These are phyloP conservation scores for Pseudomugil tenellus DNA, from an alignment of 2,797 vertebrate species.

Conservation along the genomic window DNA sequence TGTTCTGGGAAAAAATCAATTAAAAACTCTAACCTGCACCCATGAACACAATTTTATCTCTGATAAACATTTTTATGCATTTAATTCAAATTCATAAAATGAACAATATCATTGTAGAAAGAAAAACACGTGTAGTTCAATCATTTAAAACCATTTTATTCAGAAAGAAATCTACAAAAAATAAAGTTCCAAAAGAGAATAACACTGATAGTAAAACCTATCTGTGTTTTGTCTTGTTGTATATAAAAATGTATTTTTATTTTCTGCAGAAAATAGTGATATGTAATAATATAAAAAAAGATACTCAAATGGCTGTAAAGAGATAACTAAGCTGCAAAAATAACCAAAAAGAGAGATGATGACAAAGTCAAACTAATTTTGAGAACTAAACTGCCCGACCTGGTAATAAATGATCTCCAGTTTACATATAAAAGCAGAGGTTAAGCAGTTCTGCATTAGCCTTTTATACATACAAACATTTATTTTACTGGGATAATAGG, in stretches of 20 bases:
- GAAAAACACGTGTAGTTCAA: constrained; percentile 24
- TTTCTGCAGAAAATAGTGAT: constrained; percentile 39
- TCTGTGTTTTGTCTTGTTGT: constrained; percentile 56
- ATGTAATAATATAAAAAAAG: constrained; percentile 9
- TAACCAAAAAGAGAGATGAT: constrained; percentile 11
- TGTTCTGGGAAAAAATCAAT: background rate
- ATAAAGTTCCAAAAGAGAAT: constrained; percentile 15
- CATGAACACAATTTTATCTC: background rate
- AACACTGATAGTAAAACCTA: constrained; percentile 86
- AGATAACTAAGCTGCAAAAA: constrained; percentile 24
- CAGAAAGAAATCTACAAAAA: constrained; percentile 50
- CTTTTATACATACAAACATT: constrained; percentile 7
- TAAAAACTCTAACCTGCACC: background rate
- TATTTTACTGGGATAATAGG: constrained; percentile 9
- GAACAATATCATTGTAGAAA: background rate
- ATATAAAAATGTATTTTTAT: constrained; percentile 33
- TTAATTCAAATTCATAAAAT: background rate
- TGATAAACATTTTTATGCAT: too few relatives aligned
- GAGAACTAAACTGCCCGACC: constrained; percentile 43
- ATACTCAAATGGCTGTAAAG: constrained; percentile 1
- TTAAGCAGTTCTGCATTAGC: constrained; percentile 14
- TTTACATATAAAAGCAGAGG: constrained; percentile 17
- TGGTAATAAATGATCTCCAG: constrained; percentile 1
- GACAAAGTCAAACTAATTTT: constrained; percentile 24
- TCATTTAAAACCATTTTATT: constrained; percentile 63